Conservation (phyloP, 2,888 invertebrate genomes). For the Druceiella hillmani region DNA sequence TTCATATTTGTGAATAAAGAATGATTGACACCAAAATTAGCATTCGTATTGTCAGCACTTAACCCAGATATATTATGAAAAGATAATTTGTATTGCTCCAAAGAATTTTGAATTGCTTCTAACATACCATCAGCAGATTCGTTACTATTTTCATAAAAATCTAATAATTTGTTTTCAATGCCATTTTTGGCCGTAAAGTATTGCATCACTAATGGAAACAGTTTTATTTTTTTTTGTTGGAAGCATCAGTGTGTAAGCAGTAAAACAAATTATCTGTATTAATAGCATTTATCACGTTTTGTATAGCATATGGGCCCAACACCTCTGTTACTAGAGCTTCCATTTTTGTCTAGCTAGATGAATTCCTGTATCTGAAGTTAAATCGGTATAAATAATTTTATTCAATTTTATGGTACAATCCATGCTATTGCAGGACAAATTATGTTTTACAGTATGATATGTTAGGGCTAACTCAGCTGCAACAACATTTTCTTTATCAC, state of each 20-base stretch:
- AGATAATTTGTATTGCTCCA: slow-evolving; percentile 22
- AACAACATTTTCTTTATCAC: too few species aligned
- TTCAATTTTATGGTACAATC: slow-evolving; percentile 25
- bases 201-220: too few species aligned
- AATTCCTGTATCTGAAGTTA: slow-evolving; percentile 20
- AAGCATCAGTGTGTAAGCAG: too few species aligned
- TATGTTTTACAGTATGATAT: slow-evolving; percentile 28
- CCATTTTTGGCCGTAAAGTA: too few species aligned
- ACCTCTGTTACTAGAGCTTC: slow-evolving; percentile 26
- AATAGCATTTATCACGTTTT: slow-evolving; percentile 22
- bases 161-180: too few species aligned
- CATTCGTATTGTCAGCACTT: slow-evolving; percentile 29
- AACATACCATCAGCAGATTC: too few species aligned
- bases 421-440: slow-evolving; percentile 27
- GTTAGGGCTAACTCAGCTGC: slow-evolving; percentile 25
- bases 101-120: too few species aligned
- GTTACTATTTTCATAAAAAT: too few species aligned
- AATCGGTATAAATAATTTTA: slow-evolving; percentile 24
- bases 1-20: too few species aligned
- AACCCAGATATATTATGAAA: slow-evolving; percentile 27
- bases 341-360: slow-evolving; percentile 25
- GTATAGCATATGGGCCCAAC: slow-evolving; percentile 21
- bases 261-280: slow-evolving; percentile 24
- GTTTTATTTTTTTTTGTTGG: too few species aligned
- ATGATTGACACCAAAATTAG: too few species aligned